Evolutionary conservation across 2,888 invertebrate species (phyloP).

Genomic region (Sphecodes monilicornis): DNA sequence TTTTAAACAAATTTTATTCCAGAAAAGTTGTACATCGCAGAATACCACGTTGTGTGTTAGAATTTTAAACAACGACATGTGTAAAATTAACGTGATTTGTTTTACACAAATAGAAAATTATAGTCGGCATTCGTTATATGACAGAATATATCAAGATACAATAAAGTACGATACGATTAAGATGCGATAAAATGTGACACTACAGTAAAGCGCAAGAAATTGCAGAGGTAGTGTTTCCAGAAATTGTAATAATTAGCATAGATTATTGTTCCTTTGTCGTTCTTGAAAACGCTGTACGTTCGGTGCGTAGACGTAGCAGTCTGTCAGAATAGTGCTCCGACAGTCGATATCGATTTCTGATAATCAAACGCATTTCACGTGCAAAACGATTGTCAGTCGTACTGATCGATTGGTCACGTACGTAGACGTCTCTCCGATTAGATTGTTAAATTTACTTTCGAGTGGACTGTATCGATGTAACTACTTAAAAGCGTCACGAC

Average conservation of each 20-base stretch:
- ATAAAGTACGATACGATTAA: too few relatives aligned
- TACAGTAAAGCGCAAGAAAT: neutral
- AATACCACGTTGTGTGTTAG: too few relatives aligned
- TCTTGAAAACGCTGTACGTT: neutral
- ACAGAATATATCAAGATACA: too few relatives aligned
- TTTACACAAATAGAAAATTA: too few relatives aligned
- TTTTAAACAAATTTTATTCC: too few relatives aligned
- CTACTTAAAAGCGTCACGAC: neutral
- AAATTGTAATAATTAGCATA: neutral
- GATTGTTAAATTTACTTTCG: slow-evolving; percentile 10
- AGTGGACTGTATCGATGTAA: neutral
- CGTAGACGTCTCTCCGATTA: slow-evolving; percentile 6
- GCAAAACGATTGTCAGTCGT: slow-evolving; percentile 56
- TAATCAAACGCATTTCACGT: slow-evolving; percentile 52
- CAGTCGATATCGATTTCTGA: slow-evolving; percentile 48
- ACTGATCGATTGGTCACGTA: slow-evolving; percentile 56
- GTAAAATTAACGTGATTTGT: too few relatives aligned
- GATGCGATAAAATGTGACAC: too few relatives aligned
- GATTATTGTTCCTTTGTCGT: neutral
- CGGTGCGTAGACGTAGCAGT: neutral
- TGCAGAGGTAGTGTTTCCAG: accelerated
- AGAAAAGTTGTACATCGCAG: too few relatives aligned
- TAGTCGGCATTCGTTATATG: too few relatives aligned
- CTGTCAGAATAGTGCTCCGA: slow-evolving; percentile 38
- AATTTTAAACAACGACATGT: too few relatives aligned